Conservation (phyloP, 2,888 invertebrate genomes). For the Mesorhabditis spiculigera region DNA sequence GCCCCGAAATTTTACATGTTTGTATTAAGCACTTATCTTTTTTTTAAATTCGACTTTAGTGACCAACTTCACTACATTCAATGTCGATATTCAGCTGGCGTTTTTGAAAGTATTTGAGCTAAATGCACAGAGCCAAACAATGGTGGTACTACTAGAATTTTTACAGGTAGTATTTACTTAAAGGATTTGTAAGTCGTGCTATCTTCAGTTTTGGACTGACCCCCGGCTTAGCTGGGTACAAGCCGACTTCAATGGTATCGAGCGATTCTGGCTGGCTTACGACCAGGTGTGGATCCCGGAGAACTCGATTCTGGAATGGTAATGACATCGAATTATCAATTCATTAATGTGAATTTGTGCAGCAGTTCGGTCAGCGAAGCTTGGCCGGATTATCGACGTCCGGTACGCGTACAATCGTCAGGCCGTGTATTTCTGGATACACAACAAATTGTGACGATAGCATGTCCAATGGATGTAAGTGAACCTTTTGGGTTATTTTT, state of each 20-base stretch:
- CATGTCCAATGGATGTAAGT: constrained; percentile 1
- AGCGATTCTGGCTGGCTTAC: neutral
- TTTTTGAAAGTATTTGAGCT: neutral
- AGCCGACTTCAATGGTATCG: neutral
- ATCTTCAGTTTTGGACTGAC: neutral
- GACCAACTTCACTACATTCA: neutral
- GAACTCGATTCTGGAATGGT: neutral
- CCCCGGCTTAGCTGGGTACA: neutral
- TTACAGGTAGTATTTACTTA: neutral
- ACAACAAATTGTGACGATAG: neutral
- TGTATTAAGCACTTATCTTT: too few relatives aligned
- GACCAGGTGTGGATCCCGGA: neutral
- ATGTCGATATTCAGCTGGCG: neutral
- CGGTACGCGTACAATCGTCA: neutral
- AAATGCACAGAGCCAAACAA: neutral
- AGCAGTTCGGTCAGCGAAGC: neutral
- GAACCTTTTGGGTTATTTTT: too few relatives aligned
- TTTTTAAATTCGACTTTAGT: too few relatives aligned
- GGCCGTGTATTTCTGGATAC: neutral
- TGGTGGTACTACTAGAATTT: neutral
- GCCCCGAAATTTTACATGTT: neutral
- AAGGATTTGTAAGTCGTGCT: neutral
- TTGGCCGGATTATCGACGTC: constrained; percentile 5
- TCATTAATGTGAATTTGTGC: too few relatives aligned
- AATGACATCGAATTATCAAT: neutral